Percentiles rank a stretch among this genome's conserved stretches.
Conservation (phyloP, 1,140 invertebrate genomes). For the Megalonaias nervosa region DNA sequence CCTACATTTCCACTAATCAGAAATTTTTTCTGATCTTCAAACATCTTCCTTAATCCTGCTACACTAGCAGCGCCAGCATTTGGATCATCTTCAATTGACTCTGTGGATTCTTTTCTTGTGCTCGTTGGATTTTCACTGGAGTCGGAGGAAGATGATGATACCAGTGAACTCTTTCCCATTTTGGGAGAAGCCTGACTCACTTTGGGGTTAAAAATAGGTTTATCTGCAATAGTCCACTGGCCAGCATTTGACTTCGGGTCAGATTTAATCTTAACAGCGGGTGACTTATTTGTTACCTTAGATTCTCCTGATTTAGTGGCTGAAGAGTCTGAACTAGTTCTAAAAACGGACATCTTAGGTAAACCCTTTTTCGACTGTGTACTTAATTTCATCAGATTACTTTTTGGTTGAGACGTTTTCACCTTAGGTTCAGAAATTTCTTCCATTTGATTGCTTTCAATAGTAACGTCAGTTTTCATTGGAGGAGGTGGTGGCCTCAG, state of each 20-base stretch:
- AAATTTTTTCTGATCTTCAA: constrained; percentile 31
- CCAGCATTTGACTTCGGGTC: constrained; percentile 4
- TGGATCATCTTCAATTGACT: constrained; percentile 32
- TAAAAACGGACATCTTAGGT: too few species aligned
- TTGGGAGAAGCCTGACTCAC: constrained; percentile 8
- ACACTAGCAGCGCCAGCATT: constrained; percentile 25
- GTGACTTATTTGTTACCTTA: background rate
- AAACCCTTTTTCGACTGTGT: too few species aligned
- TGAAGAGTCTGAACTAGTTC: background rate
- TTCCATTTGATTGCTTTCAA: constrained; percentile 10
- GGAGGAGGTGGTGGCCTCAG: constrained; percentile 23
- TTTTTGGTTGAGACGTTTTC: too few species aligned
- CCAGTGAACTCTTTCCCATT: background rate
- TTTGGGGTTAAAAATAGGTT: constrained; percentile 33
- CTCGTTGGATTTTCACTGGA: background rate
- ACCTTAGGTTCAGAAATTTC: too few species aligned
- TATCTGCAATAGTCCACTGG: background rate
- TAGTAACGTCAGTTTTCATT: constrained; percentile 7
- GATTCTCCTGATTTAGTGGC: background rate
- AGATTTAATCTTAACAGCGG: constrained; percentile 19
- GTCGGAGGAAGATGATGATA: background rate
- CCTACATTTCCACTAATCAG: background rate
- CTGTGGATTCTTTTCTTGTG: constrained; percentile 20
- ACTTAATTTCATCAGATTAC: too few species aligned
- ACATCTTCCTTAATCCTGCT: constrained; percentile 23